A percentile compares a stretch with the other conserved stretches of the same genome.
Conservation (phyloP, 2,113 vertebrate species). For the Pituophis catenifer region DNA sequence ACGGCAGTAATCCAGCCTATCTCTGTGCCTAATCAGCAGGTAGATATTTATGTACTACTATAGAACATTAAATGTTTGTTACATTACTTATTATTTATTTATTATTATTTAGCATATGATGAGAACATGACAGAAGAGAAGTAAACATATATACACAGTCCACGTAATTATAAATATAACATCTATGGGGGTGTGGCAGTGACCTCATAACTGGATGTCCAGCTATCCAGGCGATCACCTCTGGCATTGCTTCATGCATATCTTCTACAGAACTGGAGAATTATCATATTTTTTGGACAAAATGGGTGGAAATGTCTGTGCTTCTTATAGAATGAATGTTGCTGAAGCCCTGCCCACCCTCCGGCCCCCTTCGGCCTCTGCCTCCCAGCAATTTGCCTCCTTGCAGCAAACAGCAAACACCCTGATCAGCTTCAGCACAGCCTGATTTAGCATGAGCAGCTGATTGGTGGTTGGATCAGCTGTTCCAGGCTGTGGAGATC, state of each 20-base stretch:
- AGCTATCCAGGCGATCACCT: neutral
- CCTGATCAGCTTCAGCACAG: no score
- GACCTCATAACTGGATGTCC: neutral
- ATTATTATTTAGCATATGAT: neutral
- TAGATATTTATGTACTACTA: slow-evolving; percentile 40
- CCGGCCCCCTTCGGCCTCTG: no score
- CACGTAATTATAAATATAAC: neutral
- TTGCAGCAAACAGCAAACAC: no score
- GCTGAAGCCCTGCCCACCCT: no score
- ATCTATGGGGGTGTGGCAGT: neutral
- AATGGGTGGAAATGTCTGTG: no score
- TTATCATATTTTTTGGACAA: neutral
- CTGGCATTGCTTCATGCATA: neutral
- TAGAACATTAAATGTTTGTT: neutral
- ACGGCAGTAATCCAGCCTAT: slow-evolving; percentile 89
- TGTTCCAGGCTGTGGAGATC: no score
- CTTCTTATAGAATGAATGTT: no score
- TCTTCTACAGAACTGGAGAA: neutral
- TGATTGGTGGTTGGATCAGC: no score
- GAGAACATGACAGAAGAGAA: neutral
- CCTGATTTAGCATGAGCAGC: no score
- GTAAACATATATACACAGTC: neutral
- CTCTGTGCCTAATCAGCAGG: slow-evolving; percentile 78
- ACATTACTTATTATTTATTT: neutral
- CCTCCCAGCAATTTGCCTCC: no score